Evolutionary conservation across 2,888 invertebrate species (phyloP).

Genomic region (Pachliopta kotzebuea): DNA sequence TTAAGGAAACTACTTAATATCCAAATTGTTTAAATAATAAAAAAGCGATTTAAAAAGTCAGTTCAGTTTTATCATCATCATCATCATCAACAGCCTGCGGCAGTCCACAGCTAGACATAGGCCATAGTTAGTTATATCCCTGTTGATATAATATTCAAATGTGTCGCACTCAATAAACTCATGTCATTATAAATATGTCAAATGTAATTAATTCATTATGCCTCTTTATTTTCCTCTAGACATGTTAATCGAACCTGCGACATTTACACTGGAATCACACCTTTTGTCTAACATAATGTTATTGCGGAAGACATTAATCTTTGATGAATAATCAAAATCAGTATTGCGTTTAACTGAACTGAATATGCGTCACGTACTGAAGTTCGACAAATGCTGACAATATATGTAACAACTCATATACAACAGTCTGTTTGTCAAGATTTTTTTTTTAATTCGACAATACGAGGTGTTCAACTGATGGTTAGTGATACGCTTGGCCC

Average conservation of each 20-base stretch:
- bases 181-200: constrained; percentile 19
- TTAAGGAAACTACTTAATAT: too few relatives aligned
- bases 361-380: constrained; percentile 3
- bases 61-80: too few relatives aligned
- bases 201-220: constrained; percentile 12
- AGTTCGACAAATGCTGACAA: constrained; percentile 1
- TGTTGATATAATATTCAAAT: neutral
- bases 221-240: neutral
- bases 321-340: constrained; percentile 1
- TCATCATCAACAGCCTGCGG: too few relatives aligned
- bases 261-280: neutral
- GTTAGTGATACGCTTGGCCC: too few relatives aligned
- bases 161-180: constrained; percentile 9
- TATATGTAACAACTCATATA: neutral
- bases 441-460: neutral
- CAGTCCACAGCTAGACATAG: too few relatives aligned
- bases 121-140: neutral
- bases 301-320: constrained; percentile 10
- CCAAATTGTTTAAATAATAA: too few relatives aligned
- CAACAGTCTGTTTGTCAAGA: neutral
- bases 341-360: neutral
- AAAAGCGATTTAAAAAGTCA: too few relatives aligned
- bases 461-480: too few relatives aligned
- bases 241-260: neutral
- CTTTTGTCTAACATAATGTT: neutral